Evolutionary conservation across 64 coral and sea anemone genomes (phyloP).

Genomic region (Trachythela sp.): DNA sequence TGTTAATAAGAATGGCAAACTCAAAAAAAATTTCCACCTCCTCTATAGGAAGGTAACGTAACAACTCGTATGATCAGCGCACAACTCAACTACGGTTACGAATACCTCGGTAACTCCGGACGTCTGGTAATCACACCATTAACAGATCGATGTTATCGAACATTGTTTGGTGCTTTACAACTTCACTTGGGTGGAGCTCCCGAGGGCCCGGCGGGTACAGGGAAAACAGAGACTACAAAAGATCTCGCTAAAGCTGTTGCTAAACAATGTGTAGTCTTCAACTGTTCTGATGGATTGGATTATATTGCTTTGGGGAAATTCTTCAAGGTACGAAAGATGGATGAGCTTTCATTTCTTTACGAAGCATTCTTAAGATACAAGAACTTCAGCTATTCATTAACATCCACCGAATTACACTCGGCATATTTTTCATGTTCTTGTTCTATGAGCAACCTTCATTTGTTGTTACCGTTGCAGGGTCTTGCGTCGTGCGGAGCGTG

Average conservation of each 20-base stretch:
- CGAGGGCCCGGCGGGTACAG: slow-evolving; percentile 89
- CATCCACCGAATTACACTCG: too few relatives aligned
- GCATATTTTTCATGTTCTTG: neutral
- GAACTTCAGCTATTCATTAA: too few relatives aligned
- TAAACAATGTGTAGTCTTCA: slow-evolving; percentile 91
- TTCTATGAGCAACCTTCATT: neutral
- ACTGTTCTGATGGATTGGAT: slow-evolving; percentile 94
- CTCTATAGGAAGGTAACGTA: slow-evolving; percentile 77
- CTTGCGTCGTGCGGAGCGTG: slow-evolving; percentile 88
- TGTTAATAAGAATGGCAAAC: too few relatives aligned
- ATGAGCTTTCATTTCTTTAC: neutral
- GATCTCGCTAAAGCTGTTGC: slow-evolving; percentile 93
- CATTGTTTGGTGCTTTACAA: slow-evolving; percentile 88
- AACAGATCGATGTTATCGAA: slow-evolving; percentile 95
- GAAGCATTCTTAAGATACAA: too few relatives aligned
- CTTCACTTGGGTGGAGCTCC: slow-evolving; percentile 88
- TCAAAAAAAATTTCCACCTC: too few relatives aligned
- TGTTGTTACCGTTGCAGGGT: too few relatives aligned
- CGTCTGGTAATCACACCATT: slow-evolving; percentile 94
- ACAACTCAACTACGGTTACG: slow-evolving; percentile 82
- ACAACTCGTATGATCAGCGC: slow-evolving; percentile 99
- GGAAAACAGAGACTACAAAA: slow-evolving; percentile 96
- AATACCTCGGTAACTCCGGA: slow-evolving; percentile 96
- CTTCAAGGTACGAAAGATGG: slow-evolving; percentile 63
- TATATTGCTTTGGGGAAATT: slow-evolving; percentile 96